Base-by-base conservation (phyloP, 2,888 invertebrate genomes). In the Drosophila kokeensis region DNA sequence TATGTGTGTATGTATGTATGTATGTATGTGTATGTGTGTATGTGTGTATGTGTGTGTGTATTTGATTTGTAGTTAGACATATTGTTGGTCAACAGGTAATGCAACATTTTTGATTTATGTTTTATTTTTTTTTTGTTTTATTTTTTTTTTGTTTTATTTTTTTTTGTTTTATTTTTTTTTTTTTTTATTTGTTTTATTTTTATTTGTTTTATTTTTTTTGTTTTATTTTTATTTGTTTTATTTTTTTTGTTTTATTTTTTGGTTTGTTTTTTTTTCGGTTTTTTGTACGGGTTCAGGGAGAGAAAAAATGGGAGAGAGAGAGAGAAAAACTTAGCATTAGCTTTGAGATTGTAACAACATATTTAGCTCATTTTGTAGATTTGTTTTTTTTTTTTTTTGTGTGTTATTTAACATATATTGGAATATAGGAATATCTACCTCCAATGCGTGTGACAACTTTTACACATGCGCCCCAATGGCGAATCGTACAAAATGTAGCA, bases 361-460 rank as follows among this genome's bases (percentile, higher is more conserved):
- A 36, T 45, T 65, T 72, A 45, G 40, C 69, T 65, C 70, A 54
- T 54, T 77, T 62, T 30, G 49, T 53, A 59, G 36, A n/a, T 18
- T 24, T 32, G n/a, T 29, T 24, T 24, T 30, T 64, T 53, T 68
- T 50, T 61, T 69, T 49, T 21, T 45, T 42, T 45, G 50, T 60
- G 15, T 36, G 5, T 18, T 36, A 21, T 36, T 24, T 52, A 55
- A 36, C 48, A 69, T 68, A n/a, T 40, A 24, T 54, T 36, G 15
- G 21, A 21, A 21, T 67, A 48, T 60, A 24, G n/a, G 27, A 58
- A 74, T 82, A 86, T 77, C 94, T 95, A 96, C 96, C 96, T 97
- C 96, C 96, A 97, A 93, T 97, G 97, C 93, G 96, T 95, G 94
- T 96, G 96, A 94, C 97, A 97, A 93, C 96, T 96, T 93, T 95